Percentiles rank a stretch among this genome's conserved stretches.
phyloP scores from a whole-genome alignment of 1,140 invertebrate genomes.

The Temnothorax nylanderi region DNA sequence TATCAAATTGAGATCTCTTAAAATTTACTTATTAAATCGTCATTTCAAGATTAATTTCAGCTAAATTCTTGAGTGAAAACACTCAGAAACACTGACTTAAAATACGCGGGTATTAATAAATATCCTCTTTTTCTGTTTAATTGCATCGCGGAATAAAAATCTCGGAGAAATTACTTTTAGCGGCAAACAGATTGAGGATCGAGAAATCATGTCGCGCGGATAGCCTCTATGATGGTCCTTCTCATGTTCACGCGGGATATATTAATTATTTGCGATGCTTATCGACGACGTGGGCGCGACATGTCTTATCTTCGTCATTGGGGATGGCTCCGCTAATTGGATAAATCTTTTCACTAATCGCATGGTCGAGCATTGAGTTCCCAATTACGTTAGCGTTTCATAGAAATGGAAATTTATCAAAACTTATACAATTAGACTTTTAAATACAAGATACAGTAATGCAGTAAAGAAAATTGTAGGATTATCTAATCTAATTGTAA shows the following conservation, averaged over 20 bases:
- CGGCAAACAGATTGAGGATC: background rate
- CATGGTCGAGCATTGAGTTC: conserved; percentile 76
- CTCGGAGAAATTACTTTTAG: background rate
- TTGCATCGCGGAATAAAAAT: background rate
- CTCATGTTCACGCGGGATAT: conserved; percentile 65
- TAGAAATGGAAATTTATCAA: background rate
- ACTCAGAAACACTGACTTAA: background rate
- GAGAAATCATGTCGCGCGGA: background rate
- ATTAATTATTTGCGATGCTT: conserved; percentile 81
- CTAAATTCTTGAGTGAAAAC: background rate
- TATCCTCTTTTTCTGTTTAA: background rate
- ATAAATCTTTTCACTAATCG: conserved; percentile 79
- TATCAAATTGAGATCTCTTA: background rate
- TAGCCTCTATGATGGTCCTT: background rate
- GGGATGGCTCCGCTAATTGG: conserved; percentile 79
- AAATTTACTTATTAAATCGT: background rate
- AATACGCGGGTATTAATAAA: background rate
- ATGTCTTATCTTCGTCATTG: conserved; percentile 81
- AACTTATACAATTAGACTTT: background rate
- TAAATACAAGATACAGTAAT: background rate
- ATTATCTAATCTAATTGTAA: too few species aligned
- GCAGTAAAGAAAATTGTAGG: background rate
- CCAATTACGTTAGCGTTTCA: conserved; percentile 72
- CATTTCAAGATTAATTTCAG: background rate
- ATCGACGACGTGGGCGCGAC: conserved; percentile 73